These are phyloP conservation scores for Podarcis lilfordi DNA, from an alignment of 2,797 vertebrate genomes.

Conservation along the genomic window DNA sequence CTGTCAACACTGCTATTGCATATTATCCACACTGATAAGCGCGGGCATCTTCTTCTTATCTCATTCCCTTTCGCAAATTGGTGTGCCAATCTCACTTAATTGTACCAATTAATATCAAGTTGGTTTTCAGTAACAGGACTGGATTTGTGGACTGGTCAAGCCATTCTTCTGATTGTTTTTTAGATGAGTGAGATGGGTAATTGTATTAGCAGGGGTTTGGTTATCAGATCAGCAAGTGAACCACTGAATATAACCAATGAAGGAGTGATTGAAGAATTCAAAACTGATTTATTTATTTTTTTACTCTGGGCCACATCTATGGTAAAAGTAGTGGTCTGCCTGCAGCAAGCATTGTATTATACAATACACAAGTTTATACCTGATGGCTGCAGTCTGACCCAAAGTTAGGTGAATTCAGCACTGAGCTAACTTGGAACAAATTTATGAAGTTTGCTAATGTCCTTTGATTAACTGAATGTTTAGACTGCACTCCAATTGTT, in stretches of 20 bases:
- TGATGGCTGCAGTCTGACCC: not conserved
- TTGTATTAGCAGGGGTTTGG: not conserved
- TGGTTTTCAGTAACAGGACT: not conserved
- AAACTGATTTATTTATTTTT: not conserved
- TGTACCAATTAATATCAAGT: conserved; percentile 52
- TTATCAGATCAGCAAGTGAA: conserved; percentile 33
- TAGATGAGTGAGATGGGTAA: conserved; percentile 48
- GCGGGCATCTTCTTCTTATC: conserved; percentile 42
- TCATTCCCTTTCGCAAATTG: not conserved
- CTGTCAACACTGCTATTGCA: conserved; percentile 28
- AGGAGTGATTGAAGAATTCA: conserved; percentile 21
- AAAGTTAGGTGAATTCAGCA: not conserved
- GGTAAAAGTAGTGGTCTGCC: conserved; percentile 27
- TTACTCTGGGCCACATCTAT: not conserved
- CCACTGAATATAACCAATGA: conserved; percentile 27
- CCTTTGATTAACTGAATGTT: not conserved
- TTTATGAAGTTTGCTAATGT: not conserved
- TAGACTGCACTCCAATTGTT: not conserved
- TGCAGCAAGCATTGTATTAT: not conserved
- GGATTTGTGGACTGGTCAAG: conserved; percentile 49
- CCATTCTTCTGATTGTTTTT: conserved; percentile 43
- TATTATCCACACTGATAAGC: conserved; percentile 34
- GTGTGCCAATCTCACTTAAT: conserved; percentile 28
- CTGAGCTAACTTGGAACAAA: not conserved
- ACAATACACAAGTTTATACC: not conserved